phyloP scores from a whole-genome alignment of 30 jellyfish, hydroid and myxozoan species.

The Aurelia aurita region DNA sequence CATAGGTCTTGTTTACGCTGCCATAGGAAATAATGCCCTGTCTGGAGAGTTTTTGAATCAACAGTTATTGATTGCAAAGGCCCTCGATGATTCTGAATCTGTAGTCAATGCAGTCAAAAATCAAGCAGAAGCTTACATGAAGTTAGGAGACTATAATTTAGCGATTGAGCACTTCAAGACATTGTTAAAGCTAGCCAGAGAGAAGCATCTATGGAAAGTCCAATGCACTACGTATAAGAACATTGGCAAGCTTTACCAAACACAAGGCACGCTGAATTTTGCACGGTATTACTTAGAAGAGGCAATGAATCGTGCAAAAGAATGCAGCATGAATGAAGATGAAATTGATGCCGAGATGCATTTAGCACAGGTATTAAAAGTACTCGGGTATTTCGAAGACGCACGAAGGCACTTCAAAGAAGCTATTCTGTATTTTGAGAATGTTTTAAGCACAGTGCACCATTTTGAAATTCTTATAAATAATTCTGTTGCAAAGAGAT shows the following conservation, averaged over 20 bases:
- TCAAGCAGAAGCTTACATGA: slow-evolving; percentile 37
- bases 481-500: not conserved
- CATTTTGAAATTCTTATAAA: slow-evolving; percentile 21
- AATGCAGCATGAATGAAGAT: slow-evolving; percentile 43
- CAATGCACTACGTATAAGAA: slow-evolving; percentile 40
- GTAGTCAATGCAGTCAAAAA: slow-evolving; percentile 22
- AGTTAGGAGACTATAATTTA: not conserved
- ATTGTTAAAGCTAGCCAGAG: slow-evolving; percentile 47
- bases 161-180: slow-evolving; percentile 46
- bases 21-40: slow-evolving; percentile 22
- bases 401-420: slow-evolving; percentile 69
- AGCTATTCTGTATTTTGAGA: slow-evolving; percentile 39
- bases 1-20: slow-evolving; percentile 65
- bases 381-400: slow-evolving; percentile 52
- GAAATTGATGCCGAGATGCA: slow-evolving; percentile 67
- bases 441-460: slow-evolving; percentile 8
- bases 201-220: slow-evolving; percentile 39
- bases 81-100: slow-evolving; percentile 21
- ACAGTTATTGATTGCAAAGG: slow-evolving; percentile 42
- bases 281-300: slow-evolving; percentile 61
- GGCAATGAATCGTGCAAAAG: slow-evolving; percentile 72
- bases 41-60: slow-evolving; percentile 40
- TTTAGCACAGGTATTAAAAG: slow-evolving; percentile 61
- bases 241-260: slow-evolving; percentile 60
- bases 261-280: slow-evolving; percentile 53